phyloP scores from a whole-genome alignment of 2,797 vertebrate species.

The Hydrocynus forskahlii region DNA sequence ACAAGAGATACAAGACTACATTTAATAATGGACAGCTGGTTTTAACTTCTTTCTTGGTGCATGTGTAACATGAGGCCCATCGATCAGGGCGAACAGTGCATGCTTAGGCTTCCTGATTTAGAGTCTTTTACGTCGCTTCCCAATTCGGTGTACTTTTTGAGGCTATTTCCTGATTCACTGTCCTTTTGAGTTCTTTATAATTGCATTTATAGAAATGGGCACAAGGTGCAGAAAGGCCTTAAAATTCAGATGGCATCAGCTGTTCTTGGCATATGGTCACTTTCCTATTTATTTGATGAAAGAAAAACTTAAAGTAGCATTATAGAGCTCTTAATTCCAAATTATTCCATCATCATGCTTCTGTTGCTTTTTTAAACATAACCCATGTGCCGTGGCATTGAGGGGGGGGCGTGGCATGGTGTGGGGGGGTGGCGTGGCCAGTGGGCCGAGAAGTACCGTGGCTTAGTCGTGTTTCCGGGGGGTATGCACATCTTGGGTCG shows the following conservation, averaged over 20 bases:
- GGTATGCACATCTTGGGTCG: too few species aligned
- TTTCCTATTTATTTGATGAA: background rate
- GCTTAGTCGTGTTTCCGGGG: too few species aligned
- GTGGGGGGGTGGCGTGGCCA: too few species aligned
- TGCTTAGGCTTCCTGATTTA: background rate
- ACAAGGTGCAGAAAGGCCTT: background rate
- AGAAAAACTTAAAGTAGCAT: background rate
- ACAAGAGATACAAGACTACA: slow-evolving; percentile 11
- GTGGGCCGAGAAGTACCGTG: too few species aligned
- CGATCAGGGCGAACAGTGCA: background rate
- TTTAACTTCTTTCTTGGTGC: background rate
- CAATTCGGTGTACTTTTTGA: too few species aligned
- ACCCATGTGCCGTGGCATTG: too few species aligned
- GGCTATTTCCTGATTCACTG: background rate
- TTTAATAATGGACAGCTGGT: slow-evolving; percentile 9
- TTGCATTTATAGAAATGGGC: background rate
- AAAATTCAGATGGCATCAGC: slow-evolving; percentile 1
- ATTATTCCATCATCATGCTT: slow-evolving; percentile 24
- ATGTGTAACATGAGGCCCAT: background rate
- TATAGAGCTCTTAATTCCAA: too few species aligned
- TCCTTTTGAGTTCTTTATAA: background rate
- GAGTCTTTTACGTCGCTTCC: too few species aligned
- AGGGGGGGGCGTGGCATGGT: too few species aligned
- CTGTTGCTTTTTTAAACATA: slow-evolving; percentile 37
- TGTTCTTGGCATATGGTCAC: background rate